Percentiles rank a stretch among this genome's conserved stretches.
These are phyloP conservation scores for Orthonevra nobilis DNA, from an alignment of 2,888 invertebrate genomes.

Conservation along the genomic window DNA sequence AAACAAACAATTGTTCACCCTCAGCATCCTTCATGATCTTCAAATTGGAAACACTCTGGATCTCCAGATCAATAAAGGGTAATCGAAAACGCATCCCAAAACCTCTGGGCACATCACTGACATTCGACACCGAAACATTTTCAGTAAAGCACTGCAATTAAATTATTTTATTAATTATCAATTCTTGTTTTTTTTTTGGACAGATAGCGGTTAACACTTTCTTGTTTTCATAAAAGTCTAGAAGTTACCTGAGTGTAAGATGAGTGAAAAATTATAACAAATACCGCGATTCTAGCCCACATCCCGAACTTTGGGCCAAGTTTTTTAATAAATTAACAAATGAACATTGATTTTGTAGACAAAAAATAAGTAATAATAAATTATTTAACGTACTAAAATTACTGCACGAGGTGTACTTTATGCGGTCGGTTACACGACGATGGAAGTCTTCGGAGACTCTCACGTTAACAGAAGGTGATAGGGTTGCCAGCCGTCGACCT, in stretches of 20 bases:
- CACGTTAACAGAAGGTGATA: too few species aligned
- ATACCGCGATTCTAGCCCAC: constrained; percentile 18
- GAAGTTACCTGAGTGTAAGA: constrained; percentile 1
- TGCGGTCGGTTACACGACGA: too few species aligned
- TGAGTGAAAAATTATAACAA: constrained; percentile 7
- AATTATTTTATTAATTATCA: neutral
- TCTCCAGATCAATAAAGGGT: constrained; percentile 76
- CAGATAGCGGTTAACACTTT: constrained; percentile 5
- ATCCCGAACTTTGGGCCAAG: too few species aligned
- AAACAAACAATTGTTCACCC: constrained; percentile 73
- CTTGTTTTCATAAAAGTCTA: neutral
- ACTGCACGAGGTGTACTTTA: too few species aligned
- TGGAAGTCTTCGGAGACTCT: too few species aligned
- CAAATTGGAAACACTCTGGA: constrained; percentile 73
- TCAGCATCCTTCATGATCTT: constrained; percentile 74
- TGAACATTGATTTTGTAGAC: too few species aligned
- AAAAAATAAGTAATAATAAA: too few species aligned
- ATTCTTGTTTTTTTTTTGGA: neutral
- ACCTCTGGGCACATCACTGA: constrained; percentile 5
- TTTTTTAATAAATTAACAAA: too few species aligned
- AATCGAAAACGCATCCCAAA: constrained; percentile 74
- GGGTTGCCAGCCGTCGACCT: too few species aligned
- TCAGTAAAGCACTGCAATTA: constrained; percentile 19
- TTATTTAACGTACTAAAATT: too few species aligned
- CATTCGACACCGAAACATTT: constrained; percentile 16